Percentiles rank a stretch among this genome's conserved stretches.
These are phyloP conservation scores for Drosophila acutilabella DNA, from an alignment of 2,888 invertebrate genomes.

Conservation along the genomic window DNA sequence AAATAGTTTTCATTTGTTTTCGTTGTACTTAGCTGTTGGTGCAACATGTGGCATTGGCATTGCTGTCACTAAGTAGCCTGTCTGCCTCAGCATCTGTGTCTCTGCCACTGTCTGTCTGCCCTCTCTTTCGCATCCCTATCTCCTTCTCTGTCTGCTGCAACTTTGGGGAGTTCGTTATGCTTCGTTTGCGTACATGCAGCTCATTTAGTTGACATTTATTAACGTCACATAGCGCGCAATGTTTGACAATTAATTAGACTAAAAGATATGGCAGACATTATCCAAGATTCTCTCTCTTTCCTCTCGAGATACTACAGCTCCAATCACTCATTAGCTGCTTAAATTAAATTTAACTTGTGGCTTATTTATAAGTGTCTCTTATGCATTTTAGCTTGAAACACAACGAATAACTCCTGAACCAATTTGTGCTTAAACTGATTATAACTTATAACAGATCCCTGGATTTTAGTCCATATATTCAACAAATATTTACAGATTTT, in stretches of 20 bases:
- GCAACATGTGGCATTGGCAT: conserved; percentile 80
- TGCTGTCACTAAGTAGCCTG: conserved; percentile 75
- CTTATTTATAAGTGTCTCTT: conserved; percentile 46
- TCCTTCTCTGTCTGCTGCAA: conserved; percentile 10
- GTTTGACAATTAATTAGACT: conserved; percentile 80
- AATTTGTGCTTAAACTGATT: background rate
- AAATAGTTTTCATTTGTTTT: conserved; percentile 79
- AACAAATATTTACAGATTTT: too few species aligned
- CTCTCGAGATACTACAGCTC: conserved; percentile 9
- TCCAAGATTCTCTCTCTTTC: background rate
- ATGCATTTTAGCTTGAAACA: background rate
- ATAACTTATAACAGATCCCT: background rate
- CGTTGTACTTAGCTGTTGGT: conserved; percentile 53
- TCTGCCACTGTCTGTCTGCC: background rate
- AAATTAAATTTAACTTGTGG: conserved; percentile 35
- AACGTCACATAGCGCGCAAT: conserved; percentile 80
- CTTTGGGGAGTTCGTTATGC: conserved; percentile 60
- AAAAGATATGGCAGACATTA: conserved; percentile 52
- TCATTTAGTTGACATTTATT: conserved; percentile 81
- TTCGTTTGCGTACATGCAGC: conserved; percentile 74
- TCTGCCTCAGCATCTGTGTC: conserved; percentile 65
- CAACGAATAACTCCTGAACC: too few species aligned
- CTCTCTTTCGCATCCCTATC: background rate
- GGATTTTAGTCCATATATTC: background rate
- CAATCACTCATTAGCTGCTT: conserved; percentile 47